phyloP scores from a whole-genome alignment of 1,140 invertebrate genomes.

The Hycleus phaleratus region DNA sequence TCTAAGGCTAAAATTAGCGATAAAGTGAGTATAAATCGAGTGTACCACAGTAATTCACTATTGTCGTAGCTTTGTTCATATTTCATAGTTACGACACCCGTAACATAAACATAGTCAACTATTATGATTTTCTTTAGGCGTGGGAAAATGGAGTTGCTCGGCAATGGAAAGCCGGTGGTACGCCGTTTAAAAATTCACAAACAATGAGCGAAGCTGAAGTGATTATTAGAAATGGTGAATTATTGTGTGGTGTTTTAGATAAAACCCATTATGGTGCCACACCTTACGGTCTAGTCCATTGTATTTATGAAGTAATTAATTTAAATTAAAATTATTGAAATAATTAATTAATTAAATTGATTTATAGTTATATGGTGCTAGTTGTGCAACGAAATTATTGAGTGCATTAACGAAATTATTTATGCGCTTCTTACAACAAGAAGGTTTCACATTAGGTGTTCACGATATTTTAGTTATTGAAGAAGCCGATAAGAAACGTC shows the following conservation, averaged over 20 bases:
- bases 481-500: constrained; percentile 64
- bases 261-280: constrained; percentile 96
- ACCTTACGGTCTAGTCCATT: constrained; percentile 86
- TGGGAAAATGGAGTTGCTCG: constrained; percentile 57
- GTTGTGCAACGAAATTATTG: constrained; percentile 69
- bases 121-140: constrained; percentile 24
- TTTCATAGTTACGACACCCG: no score
- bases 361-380: constrained; percentile 73
- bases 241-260: constrained; percentile 91
- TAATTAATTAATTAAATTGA: no score
- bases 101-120: neutral
- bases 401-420: constrained; percentile 89
- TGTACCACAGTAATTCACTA: neutral
- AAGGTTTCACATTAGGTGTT: constrained; percentile 92
- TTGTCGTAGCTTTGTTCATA: neutral
- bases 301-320: constrained; percentile 64
- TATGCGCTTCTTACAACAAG: constrained; percentile 78
- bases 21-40: constrained; percentile 43
- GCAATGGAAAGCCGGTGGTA: constrained; percentile 55
- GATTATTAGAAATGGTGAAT: constrained; percentile 79
- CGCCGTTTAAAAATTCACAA: constrained; percentile 47
- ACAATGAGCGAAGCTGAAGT: constrained; percentile 88
- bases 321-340: constrained; percentile 32
- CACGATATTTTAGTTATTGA: constrained; percentile 83
- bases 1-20: constrained; percentile 78